phyloP scores from a whole-genome alignment of 2,888 invertebrate genomes.

The Byasa hedistus region DNA sequence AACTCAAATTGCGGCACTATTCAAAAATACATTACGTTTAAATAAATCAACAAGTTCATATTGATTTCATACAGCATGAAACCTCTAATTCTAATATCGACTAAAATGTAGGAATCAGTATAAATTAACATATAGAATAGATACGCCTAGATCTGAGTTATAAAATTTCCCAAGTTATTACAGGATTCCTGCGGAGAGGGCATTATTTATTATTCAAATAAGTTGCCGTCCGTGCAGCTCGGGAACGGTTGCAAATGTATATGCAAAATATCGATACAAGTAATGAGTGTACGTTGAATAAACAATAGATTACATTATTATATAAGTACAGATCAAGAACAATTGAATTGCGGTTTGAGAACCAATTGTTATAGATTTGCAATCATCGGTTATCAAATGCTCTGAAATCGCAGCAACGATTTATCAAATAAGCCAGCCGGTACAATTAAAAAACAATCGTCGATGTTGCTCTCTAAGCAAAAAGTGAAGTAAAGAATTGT shows the following conservation, averaged over 20 bases:
- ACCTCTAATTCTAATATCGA: neutral
- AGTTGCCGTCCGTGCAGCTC: constrained; percentile 18
- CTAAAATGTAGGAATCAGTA: neutral
- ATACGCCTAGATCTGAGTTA: constrained; percentile 8
- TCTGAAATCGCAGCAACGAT: constrained; percentile 53
- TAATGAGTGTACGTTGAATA: constrained; percentile 36
- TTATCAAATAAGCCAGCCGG: constrained; percentile 51
- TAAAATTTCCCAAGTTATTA: constrained; percentile 24
- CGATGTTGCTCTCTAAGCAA: neutral
- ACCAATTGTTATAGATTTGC: constrained; percentile 40
- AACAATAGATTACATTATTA: constrained; percentile 50
- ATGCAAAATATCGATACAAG: constrained; percentile 27
- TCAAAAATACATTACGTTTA: no score
- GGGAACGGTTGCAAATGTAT: constrained; percentile 17
- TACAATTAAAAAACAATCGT: constrained; percentile 41
- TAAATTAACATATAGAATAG: constrained; percentile 12
- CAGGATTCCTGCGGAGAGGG: constrained; percentile 24
- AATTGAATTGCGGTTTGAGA: constrained; percentile 44
- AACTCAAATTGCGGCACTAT: no score
- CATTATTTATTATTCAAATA: constrained; percentile 27
- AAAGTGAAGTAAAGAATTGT: no score
- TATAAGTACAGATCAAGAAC: constrained; percentile 47
- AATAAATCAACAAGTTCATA: no score
- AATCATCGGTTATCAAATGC: constrained; percentile 49
- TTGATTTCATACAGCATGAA: neutral